These are phyloP conservation scores for Drosophila malerkotliana DNA, from an alignment of 1,140 invertebrate genomes.

Conservation along the genomic window DNA sequence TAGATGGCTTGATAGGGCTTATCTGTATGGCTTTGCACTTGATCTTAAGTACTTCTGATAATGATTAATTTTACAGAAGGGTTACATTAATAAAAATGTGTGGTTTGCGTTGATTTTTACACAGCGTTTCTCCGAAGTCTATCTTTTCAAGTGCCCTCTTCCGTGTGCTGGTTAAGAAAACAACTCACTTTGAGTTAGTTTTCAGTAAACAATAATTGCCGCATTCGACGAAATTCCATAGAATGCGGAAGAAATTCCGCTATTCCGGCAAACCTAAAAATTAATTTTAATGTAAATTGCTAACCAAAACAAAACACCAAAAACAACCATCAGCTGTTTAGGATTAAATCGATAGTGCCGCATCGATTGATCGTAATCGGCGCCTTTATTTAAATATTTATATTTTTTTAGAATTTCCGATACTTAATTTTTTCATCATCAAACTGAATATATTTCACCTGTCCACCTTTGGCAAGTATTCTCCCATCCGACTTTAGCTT, in stretches of 20 bases:
- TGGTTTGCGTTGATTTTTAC: constrained; percentile 6
- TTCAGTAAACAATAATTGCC: neutral
- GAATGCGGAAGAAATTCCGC: neutral
- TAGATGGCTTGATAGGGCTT: neutral
- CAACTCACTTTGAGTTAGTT: neutral
- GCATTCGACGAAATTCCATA: constrained; percentile 1
- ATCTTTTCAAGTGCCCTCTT: constrained; percentile 14
- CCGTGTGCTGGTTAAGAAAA: neutral
- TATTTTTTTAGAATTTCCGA: neutral
- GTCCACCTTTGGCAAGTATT: constrained; percentile 91
- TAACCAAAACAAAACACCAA: neutral
- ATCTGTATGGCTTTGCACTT: neutral
- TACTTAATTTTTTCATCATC: constrained; percentile 18
- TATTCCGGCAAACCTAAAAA: neutral
- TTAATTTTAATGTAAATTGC: neutral
- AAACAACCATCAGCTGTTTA: constrained; percentile 17
- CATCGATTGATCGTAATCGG: neutral
- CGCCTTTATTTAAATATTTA: neutral
- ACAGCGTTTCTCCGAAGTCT: neutral
- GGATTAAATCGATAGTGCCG: neutral
- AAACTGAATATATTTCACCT: constrained; percentile 90
- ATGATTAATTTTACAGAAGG: neutral
- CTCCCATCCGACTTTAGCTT: constrained; percentile 89
- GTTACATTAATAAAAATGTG: neutral
- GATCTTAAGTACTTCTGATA: neutral